Evolutionary conservation across 53 echinoderm and acorn worm species (phyloP).

Genomic region (Astropecten irregularis): DNA sequence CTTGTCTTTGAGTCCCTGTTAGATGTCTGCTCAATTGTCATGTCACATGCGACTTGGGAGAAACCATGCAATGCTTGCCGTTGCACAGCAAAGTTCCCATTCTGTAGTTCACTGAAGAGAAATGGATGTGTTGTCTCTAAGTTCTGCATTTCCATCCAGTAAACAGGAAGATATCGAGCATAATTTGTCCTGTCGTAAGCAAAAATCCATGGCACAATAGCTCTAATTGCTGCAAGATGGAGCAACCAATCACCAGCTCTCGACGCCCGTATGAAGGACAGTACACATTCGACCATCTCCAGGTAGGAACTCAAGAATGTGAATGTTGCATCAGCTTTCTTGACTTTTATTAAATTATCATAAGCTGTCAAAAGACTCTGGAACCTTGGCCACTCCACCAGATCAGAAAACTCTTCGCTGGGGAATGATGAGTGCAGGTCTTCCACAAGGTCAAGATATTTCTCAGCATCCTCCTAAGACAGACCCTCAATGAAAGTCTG

Average conservation of each 20-base stretch:
- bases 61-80: conserved; percentile 65
- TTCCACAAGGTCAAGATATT: not conserved
- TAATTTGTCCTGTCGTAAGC: conserved; percentile 71
- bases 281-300: conserved; percentile 64
- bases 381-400: no score
- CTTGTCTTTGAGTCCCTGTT: conserved; percentile 77
- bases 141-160: conserved; percentile 69
- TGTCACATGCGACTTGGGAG: conserved; percentile 65
- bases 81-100: conserved; percentile 70
- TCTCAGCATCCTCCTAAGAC: not conserved
- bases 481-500: not conserved
- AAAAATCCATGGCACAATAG: conserved; percentile 70
- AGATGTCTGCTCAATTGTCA: conserved; percentile 68
- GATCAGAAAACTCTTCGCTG: not conserved
- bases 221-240: conserved; percentile 59
- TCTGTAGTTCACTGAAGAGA: conserved; percentile 29
- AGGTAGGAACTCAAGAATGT: conserved; percentile 72
- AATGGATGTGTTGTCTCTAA: conserved; percentile 54
- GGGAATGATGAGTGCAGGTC: conserved; percentile 19
- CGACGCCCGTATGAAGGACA: conserved; percentile 66
- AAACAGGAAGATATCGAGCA: conserved; percentile 63
- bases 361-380: not conserved
- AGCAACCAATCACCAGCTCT: conserved; percentile 62
- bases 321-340: conserved; percentile 46
- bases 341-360: not conserved